These are phyloP conservation scores for Pseudopleuronectes americanus DNA, from an alignment of 2,797 vertebrate genomes.

Conservation along the genomic window DNA sequence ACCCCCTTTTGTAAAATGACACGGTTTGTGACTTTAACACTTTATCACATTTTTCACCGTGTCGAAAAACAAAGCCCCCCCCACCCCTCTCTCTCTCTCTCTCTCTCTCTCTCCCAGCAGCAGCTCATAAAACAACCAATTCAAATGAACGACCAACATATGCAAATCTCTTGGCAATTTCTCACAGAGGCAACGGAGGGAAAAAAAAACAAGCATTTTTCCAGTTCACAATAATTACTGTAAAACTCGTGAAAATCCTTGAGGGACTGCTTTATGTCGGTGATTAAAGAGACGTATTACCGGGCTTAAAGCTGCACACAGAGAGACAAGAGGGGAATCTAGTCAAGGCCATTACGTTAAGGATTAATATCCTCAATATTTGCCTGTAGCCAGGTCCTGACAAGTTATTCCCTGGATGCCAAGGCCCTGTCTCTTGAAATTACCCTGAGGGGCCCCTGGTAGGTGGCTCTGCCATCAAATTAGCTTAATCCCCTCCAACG, in stretches of 20 bases:
- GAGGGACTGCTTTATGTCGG: conserved; percentile 73
- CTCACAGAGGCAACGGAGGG: conserved; percentile 50
- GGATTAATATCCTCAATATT: conserved; percentile 79
- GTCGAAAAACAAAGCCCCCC: conserved; percentile 62
- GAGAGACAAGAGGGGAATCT: conserved; percentile 75
- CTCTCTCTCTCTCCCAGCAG: not conserved
- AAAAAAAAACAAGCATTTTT: conserved; percentile 57
- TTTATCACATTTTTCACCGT: conserved; percentile 48
- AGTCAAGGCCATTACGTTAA: conserved; percentile 75
- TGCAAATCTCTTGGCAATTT: conserved; percentile 71
- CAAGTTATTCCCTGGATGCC: conserved; percentile 74
- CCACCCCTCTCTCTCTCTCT: conserved; percentile 12
- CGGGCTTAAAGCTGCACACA: conserved; percentile 68
- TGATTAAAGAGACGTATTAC: conserved; percentile 78
- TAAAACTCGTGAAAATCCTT: conserved; percentile 72
- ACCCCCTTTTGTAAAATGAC: conserved; percentile 47
- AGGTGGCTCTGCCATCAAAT: conserved; percentile 83
- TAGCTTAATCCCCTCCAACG: conserved; percentile 83
- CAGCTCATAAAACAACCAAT: conserved; percentile 53
- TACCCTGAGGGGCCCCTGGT: conserved; percentile 67
- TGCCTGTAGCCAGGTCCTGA: conserved; percentile 75
- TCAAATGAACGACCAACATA: conserved; percentile 64
- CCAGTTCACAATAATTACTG: conserved; percentile 69
- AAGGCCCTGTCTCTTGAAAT: conserved; percentile 72
- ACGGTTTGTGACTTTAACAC: conserved; percentile 49